Base-by-base conservation (phyloP, 2,113 vertebrate species). In the Upupa epops region DNA sequence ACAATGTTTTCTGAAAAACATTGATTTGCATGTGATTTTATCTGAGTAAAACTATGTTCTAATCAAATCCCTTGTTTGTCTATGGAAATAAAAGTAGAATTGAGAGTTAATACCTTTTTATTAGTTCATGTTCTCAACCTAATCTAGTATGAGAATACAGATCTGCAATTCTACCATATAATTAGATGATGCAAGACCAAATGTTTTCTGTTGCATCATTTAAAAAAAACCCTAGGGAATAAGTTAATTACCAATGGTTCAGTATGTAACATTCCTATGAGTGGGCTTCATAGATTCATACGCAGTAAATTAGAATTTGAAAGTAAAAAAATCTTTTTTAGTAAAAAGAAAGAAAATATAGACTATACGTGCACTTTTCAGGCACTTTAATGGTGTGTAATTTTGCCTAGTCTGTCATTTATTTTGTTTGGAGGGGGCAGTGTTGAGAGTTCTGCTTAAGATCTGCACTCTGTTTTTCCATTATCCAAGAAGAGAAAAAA, bases 121-220 rank as follows among this genome's bases (percentile, higher is more conserved):
- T 92, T 76, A 76, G 31, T 89, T 92, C 70, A 60, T 78, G 52
- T 61, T 70, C 77, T 95, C 24, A 87, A 65, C 72, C 49, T 93
- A 71, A 93, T 64, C 83, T 61, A 94, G 84, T 94, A 92, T 78
- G 74, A 92, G 72, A 84, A n/a, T 61, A 72, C 20, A 89, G 70
- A 45, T 42, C 37, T 59, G 15, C 64, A 95, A 94, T 52, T 32
- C 9, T 63, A 83, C 93, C 84, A 90, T 29, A 37, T 54, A 84
- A 93, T 92, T 55, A 64, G 46, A 42, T 92, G 79, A 48, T 54
- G 32, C 58, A 90, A 95, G n/a, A 55, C 61, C 32, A 90, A 91
- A 95, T 85, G 21, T 77, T 81, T 92, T 86, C 52, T 83, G 55
- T n/a, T 92, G 24, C 52, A 73, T 73, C 95, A 95, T 21, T 19